phyloP scores from a whole-genome alignment of 1,140 invertebrate genomes.

The Bombus waltoni region DNA sequence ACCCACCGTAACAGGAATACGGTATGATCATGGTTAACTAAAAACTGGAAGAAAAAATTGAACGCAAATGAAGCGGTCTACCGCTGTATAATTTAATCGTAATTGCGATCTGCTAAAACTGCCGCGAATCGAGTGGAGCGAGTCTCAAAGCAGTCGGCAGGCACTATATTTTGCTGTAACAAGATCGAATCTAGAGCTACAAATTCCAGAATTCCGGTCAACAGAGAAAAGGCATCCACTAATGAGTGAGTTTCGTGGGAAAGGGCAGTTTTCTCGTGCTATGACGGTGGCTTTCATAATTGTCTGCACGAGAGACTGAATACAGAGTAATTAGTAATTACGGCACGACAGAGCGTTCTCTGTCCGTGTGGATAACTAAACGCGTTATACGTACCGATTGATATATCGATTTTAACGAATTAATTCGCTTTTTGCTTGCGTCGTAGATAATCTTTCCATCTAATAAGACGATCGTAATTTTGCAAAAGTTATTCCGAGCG shows the following conservation, averaged over 20 bases:
- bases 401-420: slow-evolving; percentile 35
- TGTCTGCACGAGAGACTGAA: slow-evolving; percentile 41
- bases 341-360: slow-evolving; percentile 44
- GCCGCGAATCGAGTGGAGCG: not conserved
- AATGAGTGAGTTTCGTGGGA: slow-evolving; percentile 51
- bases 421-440: not conserved
- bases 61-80: not conserved
- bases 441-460: not conserved
- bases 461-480: not conserved
- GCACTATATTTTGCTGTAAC: not conserved
- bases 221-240: slow-evolving; percentile 39
- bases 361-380: slow-evolving; percentile 14
- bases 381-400: not conserved
- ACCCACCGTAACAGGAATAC: too few relatives aligned
- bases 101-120: not conserved
- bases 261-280: slow-evolving; percentile 44
- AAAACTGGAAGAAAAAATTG: not conserved
- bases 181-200: slow-evolving; percentile 1
- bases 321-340: slow-evolving; percentile 58
- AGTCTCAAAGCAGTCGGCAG: not conserved
- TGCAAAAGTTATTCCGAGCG: not conserved
- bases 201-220: slow-evolving; percentile 43
- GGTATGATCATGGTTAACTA: not conserved
- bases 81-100: not conserved
- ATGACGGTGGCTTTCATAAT: slow-evolving; percentile 16